phyloP scores from a whole-genome alignment of 1,140 invertebrate genomes.

The Berghia stephanieae region DNA sequence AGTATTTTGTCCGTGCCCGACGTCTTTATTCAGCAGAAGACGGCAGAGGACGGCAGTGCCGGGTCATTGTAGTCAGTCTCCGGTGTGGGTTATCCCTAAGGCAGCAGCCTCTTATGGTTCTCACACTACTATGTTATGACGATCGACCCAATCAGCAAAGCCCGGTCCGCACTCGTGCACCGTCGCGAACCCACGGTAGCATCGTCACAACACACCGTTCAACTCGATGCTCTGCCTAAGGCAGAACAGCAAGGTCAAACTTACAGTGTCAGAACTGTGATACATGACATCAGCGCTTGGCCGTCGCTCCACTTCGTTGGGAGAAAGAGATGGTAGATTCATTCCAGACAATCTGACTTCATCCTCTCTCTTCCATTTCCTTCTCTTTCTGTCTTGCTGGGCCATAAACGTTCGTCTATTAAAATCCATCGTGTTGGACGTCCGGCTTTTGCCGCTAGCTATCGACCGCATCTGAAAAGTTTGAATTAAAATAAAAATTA shows the following conservation, averaged over 20 bases:
- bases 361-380: conserved; percentile 34
- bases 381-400: conserved; percentile 30
- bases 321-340: conserved; percentile 22
- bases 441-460: conserved; percentile 10
- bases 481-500: background rate
- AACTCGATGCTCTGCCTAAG: too few relatives aligned
- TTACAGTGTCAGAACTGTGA: background rate
- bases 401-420: conserved; percentile 30
- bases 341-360: conserved; percentile 28
- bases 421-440: conserved; percentile 19
- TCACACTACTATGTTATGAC: too few relatives aligned
- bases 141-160: too few relatives aligned
- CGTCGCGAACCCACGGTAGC: too few relatives aligned
- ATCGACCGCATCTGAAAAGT: background rate
- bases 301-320: background rate
- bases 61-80: too few relatives aligned
- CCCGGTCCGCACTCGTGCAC: too few relatives aligned
- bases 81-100: too few relatives aligned
- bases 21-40: too few relatives aligned
- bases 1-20: too few relatives aligned
- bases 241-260: background rate
- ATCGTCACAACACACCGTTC: too few relatives aligned
- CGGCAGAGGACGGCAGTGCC: too few relatives aligned
- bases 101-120: too few relatives aligned
- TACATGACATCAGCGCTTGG: background rate